Evolutionary conservation across 2,888 invertebrate genomes (phyloP).

Genomic region (Diaprepes abbreviatus): DNA sequence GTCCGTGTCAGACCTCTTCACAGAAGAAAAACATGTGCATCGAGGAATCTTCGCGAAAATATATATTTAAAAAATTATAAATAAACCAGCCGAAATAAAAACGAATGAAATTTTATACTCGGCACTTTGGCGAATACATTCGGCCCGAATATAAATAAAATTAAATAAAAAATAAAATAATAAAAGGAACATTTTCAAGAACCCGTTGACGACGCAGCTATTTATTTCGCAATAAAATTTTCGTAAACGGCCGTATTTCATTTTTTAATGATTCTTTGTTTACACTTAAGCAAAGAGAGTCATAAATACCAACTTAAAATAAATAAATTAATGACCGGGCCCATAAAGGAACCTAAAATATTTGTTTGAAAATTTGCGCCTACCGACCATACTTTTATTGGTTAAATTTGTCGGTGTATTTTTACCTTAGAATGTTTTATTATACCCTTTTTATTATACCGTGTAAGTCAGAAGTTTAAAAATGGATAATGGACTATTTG

Average conservation of each 20-base stretch:
- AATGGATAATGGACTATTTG: too few species aligned
- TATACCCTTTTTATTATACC: too few species aligned
- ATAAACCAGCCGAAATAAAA: conserved; percentile 35
- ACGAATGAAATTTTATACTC: conserved; percentile 32
- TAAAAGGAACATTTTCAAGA: conserved; percentile 35
- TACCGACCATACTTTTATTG: neutral
- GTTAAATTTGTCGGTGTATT: too few species aligned
- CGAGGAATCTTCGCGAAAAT: conserved; percentile 49
- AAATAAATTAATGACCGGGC: conserved; percentile 23
- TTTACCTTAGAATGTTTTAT: neutral
- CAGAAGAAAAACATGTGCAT: conserved; percentile 43
- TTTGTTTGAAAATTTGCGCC: conserved; percentile 6
- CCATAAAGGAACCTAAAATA: conserved; percentile 17
- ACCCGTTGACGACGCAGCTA: conserved; percentile 31
- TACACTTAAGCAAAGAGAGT: conserved; percentile 14
- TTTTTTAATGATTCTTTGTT: conserved; percentile 48
- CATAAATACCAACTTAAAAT: conserved; percentile 37
- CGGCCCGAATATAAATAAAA: conserved; percentile 23
- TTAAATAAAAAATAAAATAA: conserved; percentile 12
- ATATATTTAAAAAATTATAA: conserved; percentile 48
- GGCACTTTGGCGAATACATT: conserved; percentile 25
- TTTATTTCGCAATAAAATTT: conserved; percentile 41
- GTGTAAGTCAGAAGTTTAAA: too few species aligned
- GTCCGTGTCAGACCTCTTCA: conserved; percentile 37
- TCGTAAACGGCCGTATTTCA: conserved; percentile 37